Evolutionary conservation across 1,140 invertebrate genomes (phyloP), one percentile per base, ranked within the genome.

Genomic region (Drosophila mayri): DNA sequence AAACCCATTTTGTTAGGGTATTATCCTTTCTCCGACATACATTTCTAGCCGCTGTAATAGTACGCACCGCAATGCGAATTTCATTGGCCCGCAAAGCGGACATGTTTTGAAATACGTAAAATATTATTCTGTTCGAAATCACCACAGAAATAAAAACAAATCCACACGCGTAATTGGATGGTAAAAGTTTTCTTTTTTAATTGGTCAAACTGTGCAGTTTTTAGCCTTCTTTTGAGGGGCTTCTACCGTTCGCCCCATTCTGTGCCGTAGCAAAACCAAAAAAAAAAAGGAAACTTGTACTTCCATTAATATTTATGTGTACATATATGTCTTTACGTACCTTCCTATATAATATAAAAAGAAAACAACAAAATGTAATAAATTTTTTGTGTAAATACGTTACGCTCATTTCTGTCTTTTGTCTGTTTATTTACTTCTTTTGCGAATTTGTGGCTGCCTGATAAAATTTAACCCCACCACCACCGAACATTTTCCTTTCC

Each of bases 381-480:
- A 47, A 73, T 68, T 61, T 61, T 57, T 70, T 81, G 64, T 81
- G 63, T 90, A 90, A 90, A 87, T 87, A 87, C 77, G 85, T 87
- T 87, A 67, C 85, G 80, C 85, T 87, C 84, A 90, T 87, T 81
- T 87, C 71, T 90, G 80, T 84, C 77, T 88, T 74, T 79, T 91
- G 66, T 91, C 82, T 85, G 70, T 75, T 79, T 92, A 70, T 86
- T 73, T 83, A 77, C 78, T 82, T 86, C 52, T 77, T 84, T 81
- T 82, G 61, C 55, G 38, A 77, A 66, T 76, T 82, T 71, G 76
- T 82, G 63, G 61, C 72, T 84, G 70, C 84, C 80, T 76, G 55
- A 76, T 55, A 55, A 76, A 76, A 75, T 65, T 49, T 50, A 43
- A 25, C 35, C 66, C 57, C 59, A 58, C 60, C 60, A 81, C 49